Percentiles rank a stretch among this genome's conserved stretches.
Conservation (phyloP, 2,888 invertebrate species). For the Torymus aiolomorphi region DNA sequence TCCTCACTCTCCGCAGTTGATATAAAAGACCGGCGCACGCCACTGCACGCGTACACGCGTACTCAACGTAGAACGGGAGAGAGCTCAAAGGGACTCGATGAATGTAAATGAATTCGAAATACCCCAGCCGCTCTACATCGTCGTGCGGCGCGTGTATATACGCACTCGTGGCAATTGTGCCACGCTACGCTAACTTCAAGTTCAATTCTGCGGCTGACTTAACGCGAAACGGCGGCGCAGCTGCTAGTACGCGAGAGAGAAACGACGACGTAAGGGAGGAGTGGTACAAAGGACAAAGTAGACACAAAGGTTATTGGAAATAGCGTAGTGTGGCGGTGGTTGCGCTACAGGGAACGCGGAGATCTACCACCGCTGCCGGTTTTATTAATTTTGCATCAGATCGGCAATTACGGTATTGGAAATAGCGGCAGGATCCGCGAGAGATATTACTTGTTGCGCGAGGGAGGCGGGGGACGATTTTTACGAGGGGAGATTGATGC, state of each 20-base stretch:
- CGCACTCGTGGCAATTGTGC: slow-evolving; percentile 58
- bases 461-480: not conserved
- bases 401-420: slow-evolving; percentile 18
- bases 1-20: not conserved
- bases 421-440: slow-evolving; percentile 9
- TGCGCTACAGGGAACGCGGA: not conserved
- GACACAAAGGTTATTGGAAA: slow-evolving; percentile 38
- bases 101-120: slow-evolving; percentile 51
- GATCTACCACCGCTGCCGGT: too few species aligned
- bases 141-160: slow-evolving; percentile 63
- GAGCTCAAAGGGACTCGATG: slow-evolving; percentile 38
- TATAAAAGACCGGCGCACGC: not conserved
- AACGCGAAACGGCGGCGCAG: slow-evolving; percentile 10
- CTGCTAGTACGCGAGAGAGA: not conserved
- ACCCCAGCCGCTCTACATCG: slow-evolving; percentile 42
- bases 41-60: too few species aligned
- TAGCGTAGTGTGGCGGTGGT: not conserved
- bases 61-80: too few species aligned
- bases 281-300: slow-evolving; percentile 11
- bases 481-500: too few species aligned
- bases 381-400: slow-evolving; percentile 8
- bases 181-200: slow-evolving; percentile 42
- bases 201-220: slow-evolving; percentile 50
- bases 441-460: too few species aligned
- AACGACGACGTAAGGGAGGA: not conserved